Evolutionary conservation across 2,888 invertebrate species (phyloP), one percentile per base, ranked within the genome.

Genomic region (Troglohyphantes excavatus): DNA sequence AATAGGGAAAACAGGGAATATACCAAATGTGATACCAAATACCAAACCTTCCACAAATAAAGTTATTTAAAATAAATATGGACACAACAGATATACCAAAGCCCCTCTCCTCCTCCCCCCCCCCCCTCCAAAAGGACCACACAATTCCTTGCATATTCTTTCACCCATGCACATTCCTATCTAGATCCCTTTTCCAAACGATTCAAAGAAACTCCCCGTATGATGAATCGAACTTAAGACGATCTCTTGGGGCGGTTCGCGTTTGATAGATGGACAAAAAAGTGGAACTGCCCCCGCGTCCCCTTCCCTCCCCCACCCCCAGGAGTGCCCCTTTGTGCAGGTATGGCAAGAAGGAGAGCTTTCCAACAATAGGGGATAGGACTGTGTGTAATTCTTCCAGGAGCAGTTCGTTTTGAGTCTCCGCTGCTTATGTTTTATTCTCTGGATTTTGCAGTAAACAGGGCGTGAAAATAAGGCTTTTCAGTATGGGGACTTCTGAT

Each of bases 171-270:
- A 33, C 23, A 13, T n/a, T 7, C 0, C n/a, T 53, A 26, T 53
- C 46, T 73, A n/a, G 26, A 9, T n/a, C 29, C 26, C 59, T 59
- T 46, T 13, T 67, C 67, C 46, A 43, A 43, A n/a, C 46, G 39
- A 70, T 72, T 70, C 70, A 72, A 82, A 59, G 53, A 70, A 82
- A 59, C 23, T 21, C 73, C n/a, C n/a, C n/a, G 67, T 75, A 75
- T 84, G 84, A 84, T 84, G 84, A 84, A 84, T 84, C 75, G 84
- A 67, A 84, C 65, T 75, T 46, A 46, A 75, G 84, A 53, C 65
- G 75, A 46, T 84, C 75, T 84, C 84, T 26, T 29, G 75, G 63
- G 84, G 84, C 75, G 75, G 63, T 75, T 84, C 75, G 75, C 53
- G 84, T 59, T 75, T 67, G 84, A 84, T 84, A 84, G 75, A 76